phyloP scores from a whole-genome alignment of 2,888 invertebrate genomes.

The Drosophila fulvimacula region DNA sequence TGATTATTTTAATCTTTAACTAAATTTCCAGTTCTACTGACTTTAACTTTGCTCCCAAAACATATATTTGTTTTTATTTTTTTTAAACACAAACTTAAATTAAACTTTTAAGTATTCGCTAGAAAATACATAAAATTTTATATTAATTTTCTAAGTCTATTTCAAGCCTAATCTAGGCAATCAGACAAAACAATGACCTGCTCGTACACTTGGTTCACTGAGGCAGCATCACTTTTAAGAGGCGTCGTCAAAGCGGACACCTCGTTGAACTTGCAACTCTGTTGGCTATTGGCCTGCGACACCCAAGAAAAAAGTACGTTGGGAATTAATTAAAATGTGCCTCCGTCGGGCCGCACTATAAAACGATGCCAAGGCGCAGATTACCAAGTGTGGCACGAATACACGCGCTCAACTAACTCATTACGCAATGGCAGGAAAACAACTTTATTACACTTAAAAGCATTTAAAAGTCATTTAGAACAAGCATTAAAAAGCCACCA shows the following conservation, averaged over 20 bases:
- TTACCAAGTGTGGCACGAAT: conserved; percentile 61
- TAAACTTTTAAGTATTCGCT: neutral
- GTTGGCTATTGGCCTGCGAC: conserved; percentile 45
- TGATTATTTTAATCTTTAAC: too few relatives aligned
- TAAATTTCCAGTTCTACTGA: too few relatives aligned
- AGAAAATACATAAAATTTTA: neutral
- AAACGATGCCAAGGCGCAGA: conserved; percentile 61
- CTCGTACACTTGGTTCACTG: neutral
- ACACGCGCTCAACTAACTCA: conserved; percentile 50
- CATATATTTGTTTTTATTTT: neutral
- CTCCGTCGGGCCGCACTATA: conserved; percentile 40
- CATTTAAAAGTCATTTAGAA: conserved; percentile 79
- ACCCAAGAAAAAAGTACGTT: conserved; percentile 6
- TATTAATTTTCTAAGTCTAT: neutral
- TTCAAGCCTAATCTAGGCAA: neutral
- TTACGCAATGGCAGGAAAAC: conserved; percentile 68
- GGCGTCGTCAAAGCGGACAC: conserved; percentile 31
- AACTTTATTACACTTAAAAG: conserved; percentile 72
- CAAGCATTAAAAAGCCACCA: conserved; percentile 49
- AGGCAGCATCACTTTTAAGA: neutral
- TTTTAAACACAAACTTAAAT: neutral
- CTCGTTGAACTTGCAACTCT: conserved; percentile 58
- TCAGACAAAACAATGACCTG: neutral
- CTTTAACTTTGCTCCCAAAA: neutral
- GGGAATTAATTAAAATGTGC: conserved; percentile 65